A percentile compares a stretch with the other conserved stretches of the same genome.
These are phyloP conservation scores for Macrobrachium rosenbergii DNA, from an alignment of 1,140 invertebrate species.

Conservation along the genomic window DNA sequence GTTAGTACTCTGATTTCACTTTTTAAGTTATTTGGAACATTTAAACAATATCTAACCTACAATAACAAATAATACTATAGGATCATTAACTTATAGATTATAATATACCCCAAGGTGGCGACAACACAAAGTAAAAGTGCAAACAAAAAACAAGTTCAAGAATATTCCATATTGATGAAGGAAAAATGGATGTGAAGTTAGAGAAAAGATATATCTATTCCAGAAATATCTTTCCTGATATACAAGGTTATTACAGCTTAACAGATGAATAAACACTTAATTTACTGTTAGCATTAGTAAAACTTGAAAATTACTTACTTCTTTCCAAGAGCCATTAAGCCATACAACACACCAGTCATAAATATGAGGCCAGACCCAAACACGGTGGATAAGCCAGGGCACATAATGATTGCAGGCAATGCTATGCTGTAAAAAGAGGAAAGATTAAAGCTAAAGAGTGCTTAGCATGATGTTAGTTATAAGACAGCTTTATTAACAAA, in stretches of 20 bases:
- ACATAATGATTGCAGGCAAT: slow-evolving; percentile 83
- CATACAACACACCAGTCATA: slow-evolving; percentile 89
- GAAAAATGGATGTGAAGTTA: not conserved
- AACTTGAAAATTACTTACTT: slow-evolving; percentile 79
- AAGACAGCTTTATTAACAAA: not conserved
- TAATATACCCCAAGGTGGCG: no score
- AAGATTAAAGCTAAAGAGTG: not conserved
- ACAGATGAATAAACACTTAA: no score
- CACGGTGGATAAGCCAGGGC: slow-evolving; percentile 81
- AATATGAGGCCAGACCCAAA: slow-evolving; percentile 92
- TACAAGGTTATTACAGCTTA: no score
- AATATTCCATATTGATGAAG: not conserved
- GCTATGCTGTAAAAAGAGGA: slow-evolving; percentile 77
- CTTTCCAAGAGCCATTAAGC: slow-evolving; percentile 92
- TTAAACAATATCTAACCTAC: no score
- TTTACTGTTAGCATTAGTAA: no score
- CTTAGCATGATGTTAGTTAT: not conserved
- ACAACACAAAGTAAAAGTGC: no score
- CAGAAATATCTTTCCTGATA: no score
- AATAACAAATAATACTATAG: no score
- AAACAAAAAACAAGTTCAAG: not conserved
- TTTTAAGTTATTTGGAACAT: no score
- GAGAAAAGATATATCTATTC: no score
- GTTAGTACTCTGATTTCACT: no score
- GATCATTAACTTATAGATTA: no score